A percentile compares a stretch with the other conserved stretches of the same genome.
Evolutionary conservation across 2,113 vertebrate genomes (phyloP).

Genomic region (Telmatochromis sp.): DNA sequence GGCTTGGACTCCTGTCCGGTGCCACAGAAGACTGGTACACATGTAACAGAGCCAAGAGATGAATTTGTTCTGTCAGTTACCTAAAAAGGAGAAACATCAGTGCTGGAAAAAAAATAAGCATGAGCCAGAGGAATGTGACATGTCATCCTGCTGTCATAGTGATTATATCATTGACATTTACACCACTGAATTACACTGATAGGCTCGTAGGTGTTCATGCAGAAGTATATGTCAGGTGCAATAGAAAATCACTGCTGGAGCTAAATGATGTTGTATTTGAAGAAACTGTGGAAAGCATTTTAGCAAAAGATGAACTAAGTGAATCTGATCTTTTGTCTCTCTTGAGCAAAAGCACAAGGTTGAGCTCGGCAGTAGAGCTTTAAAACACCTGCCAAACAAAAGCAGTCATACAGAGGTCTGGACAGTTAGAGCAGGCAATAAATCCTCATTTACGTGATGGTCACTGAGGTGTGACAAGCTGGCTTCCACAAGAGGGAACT

Average conservation of each 20-base stretch:
- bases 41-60: background rate
- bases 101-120: background rate
- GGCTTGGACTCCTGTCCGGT: slow-evolving; percentile 1
- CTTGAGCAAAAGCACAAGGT: background rate
- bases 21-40: slow-evolving; percentile 23
- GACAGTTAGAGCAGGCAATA: slow-evolving; percentile 33
- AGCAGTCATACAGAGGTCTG: slow-evolving; percentile 12
- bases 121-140: background rate
- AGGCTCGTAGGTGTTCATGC: background rate
- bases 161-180: background rate
- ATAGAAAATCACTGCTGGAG: background rate
- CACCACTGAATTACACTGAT: background rate
- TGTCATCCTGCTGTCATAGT: background rate
- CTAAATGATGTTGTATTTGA: background rate
- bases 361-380: background rate
- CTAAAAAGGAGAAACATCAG: background rate
- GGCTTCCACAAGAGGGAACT: slow-evolving; percentile 13
- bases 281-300: background rate
- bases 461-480: slow-evolving; percentile 52
- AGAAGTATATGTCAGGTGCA: background rate
- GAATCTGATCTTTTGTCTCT: background rate
- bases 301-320: background rate
- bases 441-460: slow-evolving; percentile 59
- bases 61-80: background rate
- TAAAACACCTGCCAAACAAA: slow-evolving; percentile 36